These are phyloP conservation scores for Lasioglossum figueresi DNA, from an alignment of 2,888 invertebrate genomes.

Conservation along the genomic window DNA sequence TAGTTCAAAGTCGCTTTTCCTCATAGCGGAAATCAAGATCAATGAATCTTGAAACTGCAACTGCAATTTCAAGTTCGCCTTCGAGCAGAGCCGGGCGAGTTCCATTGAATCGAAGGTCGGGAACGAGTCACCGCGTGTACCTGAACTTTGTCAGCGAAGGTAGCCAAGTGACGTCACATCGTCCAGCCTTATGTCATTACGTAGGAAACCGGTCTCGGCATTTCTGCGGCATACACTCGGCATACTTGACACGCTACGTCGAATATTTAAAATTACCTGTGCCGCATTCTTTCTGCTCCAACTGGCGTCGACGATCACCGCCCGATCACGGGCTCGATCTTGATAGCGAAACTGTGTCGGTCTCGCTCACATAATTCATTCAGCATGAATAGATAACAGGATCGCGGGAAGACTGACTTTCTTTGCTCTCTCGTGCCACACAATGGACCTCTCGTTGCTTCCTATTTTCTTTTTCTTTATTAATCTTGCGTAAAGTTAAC, in stretches of 20 bases:
- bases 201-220: conserved; percentile 51
- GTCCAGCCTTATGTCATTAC: conserved; percentile 61
- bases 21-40: conserved; percentile 2
- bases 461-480: background rate
- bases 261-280: conserved; percentile 1
- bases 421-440: background rate
- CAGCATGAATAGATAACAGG: background rate
- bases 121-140: conserved; percentile 65
- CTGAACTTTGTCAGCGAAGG: conserved; percentile 69
- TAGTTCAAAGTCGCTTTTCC: conserved; percentile 2
- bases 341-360: background rate
- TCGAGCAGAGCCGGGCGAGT: background rate
- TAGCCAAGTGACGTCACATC: conserved; percentile 64
- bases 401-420: background rate
- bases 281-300: background rate
- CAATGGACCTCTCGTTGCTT: background rate
- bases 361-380: background rate
- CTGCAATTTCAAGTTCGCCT: background rate
- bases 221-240: conserved; percentile 25
- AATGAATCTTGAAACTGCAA: background rate
- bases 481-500: background rate
- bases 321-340: background rate
- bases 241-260: conserved; percentile 28
- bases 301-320: background rate
- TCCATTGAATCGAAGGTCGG: conserved; percentile 64